Conservation (phyloP, 2,888 invertebrate genomes). For the Mythimna loreyi region DNA sequence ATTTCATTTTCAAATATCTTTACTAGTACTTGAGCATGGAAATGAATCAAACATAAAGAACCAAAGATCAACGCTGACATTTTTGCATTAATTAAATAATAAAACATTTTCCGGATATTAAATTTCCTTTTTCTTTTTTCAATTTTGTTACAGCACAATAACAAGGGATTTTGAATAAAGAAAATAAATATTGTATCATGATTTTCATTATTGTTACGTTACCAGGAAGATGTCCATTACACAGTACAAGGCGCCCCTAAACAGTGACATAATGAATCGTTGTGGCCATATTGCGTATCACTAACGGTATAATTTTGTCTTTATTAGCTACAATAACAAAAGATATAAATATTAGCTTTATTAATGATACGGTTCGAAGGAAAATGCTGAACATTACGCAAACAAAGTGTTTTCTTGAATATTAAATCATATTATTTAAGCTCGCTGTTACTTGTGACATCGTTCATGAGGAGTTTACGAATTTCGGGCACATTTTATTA, state of each 20-base stretch:
- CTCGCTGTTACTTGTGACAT: too few species aligned
- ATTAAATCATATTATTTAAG: neutral
- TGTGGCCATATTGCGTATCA: constrained; percentile 22
- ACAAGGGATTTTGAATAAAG: neutral
- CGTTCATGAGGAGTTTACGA: too few species aligned
- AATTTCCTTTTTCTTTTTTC: too few species aligned
- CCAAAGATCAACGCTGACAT: too few species aligned
- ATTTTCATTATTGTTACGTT: constrained; percentile 30
- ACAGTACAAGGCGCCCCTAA: neutral
- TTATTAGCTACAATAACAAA: constrained; percentile 34
- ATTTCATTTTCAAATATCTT: too few species aligned
- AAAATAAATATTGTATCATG: constrained; percentile 18
- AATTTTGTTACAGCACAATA: neutral
- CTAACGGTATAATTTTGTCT: constrained; percentile 38
- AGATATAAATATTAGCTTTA: constrained; percentile 14
- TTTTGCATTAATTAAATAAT: too few species aligned
- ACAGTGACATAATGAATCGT: constrained; percentile 37
- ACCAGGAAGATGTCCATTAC: constrained; percentile 34
- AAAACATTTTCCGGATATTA: too few species aligned
- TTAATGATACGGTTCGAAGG: neutral
- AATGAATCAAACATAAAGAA: too few species aligned
- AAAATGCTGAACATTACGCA: neutral
- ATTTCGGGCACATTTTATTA: too few species aligned
- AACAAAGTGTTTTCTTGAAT: neutral
- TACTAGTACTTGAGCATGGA: too few species aligned